Base-by-base conservation (phyloP, 2,113 vertebrate species). In the Syngnathus typhle region DNA sequence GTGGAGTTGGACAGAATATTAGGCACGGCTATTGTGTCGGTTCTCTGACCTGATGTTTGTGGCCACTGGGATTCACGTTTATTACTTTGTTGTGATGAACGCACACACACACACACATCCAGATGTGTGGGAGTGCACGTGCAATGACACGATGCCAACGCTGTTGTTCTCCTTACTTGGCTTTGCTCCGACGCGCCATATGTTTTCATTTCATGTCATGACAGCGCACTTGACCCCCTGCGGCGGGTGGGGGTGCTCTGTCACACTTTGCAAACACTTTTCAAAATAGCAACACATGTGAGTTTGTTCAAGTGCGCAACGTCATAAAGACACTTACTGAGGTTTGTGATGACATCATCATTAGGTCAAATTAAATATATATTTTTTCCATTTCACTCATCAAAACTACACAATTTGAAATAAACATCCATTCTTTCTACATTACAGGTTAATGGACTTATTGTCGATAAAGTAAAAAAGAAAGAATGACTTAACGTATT, bases 91-190 rank as follows among this genome's bases (percentile, higher is more conserved):
- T 7, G 11, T 47, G 7, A 27, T 5, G 43, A 19, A 41, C 23
- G 13, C 4, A 1, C 13, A 46, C 6, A 37, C 36, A 38, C 36
- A 11, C 8, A 37, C 27, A 38, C 44, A 51, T n/a, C 36, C 37
- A 61, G 9, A 41, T 19, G 36, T 38, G 60, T 21, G n/a, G n/a
- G 10, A 21, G 52, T 54, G 52, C 21, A 5, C 2, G 21, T 3
- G 12, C 11, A 12, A 5, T 55, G 21, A 23, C 21, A 3, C 18
- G 11, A 27, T 6, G 21, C 55, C 55, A 58, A 15, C 21, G 27
- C 13, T 36, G 55, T 58, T 58, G 55, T 36, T 58, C 12, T 18
- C 55, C 55, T 58, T 58, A 58, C 55, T 58, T 58, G 55, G 55
- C 55, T 56, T 56, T 36, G 55, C 13, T 32, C 55, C 13, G 23